These are phyloP conservation scores for Aspidiotus rigidus DNA, from an alignment of 2,888 invertebrate species.

Conservation along the genomic window DNA sequence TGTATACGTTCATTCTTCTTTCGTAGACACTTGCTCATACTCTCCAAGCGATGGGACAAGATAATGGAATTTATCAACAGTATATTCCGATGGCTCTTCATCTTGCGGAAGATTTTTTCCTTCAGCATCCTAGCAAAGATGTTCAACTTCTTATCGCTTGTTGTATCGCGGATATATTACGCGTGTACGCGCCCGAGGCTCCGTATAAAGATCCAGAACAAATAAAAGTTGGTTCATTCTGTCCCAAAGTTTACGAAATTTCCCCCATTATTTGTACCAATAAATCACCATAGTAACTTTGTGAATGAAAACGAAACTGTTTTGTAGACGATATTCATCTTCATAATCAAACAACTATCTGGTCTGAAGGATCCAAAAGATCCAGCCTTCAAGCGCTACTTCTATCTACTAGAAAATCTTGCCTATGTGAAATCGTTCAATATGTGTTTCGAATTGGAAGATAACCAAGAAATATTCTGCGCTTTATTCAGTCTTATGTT, in stretches of 20 bases:
- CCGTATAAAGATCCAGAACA: slow-evolving; percentile 94
- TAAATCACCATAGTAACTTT: background rate
- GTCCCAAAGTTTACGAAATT: no score
- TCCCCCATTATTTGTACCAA: no score
- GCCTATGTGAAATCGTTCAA: slow-evolving; percentile 97
- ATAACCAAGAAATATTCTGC: slow-evolving; percentile 93
- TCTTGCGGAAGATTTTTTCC: slow-evolving; percentile 84
- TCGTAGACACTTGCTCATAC: slow-evolving; percentile 76
- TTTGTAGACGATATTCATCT: slow-evolving; percentile 74
- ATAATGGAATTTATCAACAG: slow-evolving; percentile 79
- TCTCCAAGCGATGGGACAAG: slow-evolving; percentile 92
- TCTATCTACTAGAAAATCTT: slow-evolving; percentile 91
- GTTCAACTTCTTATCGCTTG: slow-evolving; percentile 92
- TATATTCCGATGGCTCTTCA: slow-evolving; percentile 86
- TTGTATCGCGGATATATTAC: slow-evolving; percentile 91
- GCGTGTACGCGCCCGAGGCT: slow-evolving; percentile 95
- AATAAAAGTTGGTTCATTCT: slow-evolving; percentile 56
- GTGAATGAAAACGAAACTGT: slow-evolving; percentile 26
- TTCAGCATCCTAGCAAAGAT: slow-evolving; percentile 80
- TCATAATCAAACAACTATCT: slow-evolving; percentile 84
- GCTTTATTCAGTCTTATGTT: slow-evolving; percentile 88
- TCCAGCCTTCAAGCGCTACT: slow-evolving; percentile 94
- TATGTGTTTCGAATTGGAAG: slow-evolving; percentile 96
- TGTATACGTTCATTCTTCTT: no score
- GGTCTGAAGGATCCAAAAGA: slow-evolving; percentile 93